Base-by-base conservation (phyloP, 2,888 invertebrate genomes). In the Caenorhabditis auriculariae region DNA sequence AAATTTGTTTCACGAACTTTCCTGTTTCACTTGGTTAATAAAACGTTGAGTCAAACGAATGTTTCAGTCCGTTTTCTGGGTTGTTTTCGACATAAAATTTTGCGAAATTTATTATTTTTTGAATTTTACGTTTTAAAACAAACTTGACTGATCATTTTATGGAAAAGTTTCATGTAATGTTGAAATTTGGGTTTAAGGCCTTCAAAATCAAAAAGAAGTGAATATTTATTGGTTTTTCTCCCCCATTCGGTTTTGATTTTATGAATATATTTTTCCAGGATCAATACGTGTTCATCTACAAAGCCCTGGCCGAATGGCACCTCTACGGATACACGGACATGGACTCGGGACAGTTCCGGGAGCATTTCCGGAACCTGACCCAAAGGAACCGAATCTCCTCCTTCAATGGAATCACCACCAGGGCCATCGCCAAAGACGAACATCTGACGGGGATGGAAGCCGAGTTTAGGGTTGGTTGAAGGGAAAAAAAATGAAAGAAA, bases 281-380 rank as follows among this genome's bases (percentile, higher is more conserved):
- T 87, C 94, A 94, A 85, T 94, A 94, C 84, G 90, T 93, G 77
- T 94, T 94, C 85, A 89, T 94, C 73, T 93, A 94, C 83, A 89
- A 92, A 37, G 91, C 93, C 46, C 84, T 94, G 43, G 89, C 93
- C 83, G 94, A 94, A 83, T 89, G 89, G 83, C 89, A 91, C 4
- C 90, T 91, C 80, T 93, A 90, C 84, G 93, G 92, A 3, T 91
- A 92, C 83, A 93, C 93, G 0, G 93, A 94, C 84, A 88, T 66
- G 51, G 66, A 67, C 29, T 55, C 46, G n/a, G 38, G 50, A 0
- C 51, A 69, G 17, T 66, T 73, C 39, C 54, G 55, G 17, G 39
- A 50, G 17, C 69, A 71, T 29, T 69, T 60, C 43, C 17, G 17
- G 15, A 21, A 35, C 4, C 45, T 69, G 19, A 43, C 28, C 24